Evolutionary conservation across 2,888 invertebrate genomes (phyloP).

Genomic region (Volucella bombylans): DNA sequence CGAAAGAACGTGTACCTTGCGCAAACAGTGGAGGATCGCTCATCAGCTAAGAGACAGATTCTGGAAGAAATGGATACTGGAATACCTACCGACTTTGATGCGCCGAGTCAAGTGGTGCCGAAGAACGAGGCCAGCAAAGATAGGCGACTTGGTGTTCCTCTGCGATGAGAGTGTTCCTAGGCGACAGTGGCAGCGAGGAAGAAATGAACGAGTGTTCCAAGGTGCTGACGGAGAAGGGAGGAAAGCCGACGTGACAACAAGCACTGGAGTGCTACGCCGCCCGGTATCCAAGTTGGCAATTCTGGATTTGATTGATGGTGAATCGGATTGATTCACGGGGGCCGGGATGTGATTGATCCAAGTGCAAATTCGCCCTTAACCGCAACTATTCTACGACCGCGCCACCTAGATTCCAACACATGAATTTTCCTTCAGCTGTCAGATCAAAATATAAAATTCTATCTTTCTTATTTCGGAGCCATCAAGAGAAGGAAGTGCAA

Average conservation of each 20-base stretch:
- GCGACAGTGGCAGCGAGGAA: constrained; percentile 51
- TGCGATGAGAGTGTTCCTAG: constrained; percentile 52
- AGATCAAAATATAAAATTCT: too few species aligned
- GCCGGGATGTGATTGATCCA: too few species aligned
- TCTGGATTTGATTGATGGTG: not conserved
- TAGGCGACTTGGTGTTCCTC: constrained; percentile 58
- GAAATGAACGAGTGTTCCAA: constrained; percentile 3
- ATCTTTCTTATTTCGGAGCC: too few species aligned
- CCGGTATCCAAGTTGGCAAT: not conserved
- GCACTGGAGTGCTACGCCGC: not conserved
- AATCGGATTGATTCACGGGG: constrained; percentile 34
- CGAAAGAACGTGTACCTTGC: too few species aligned
- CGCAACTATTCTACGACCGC: too few species aligned
- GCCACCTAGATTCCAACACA: not conserved
- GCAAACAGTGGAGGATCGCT: not conserved
- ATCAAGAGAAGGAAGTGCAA: too few species aligned
- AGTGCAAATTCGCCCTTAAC: too few species aligned
- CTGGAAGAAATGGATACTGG: constrained; percentile 54
- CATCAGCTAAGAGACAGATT: constrained; percentile 49
- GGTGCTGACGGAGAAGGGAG: constrained; percentile 45
- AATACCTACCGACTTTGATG: constrained; percentile 63
- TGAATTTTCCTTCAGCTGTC: too few species aligned
- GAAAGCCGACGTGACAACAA: constrained; percentile 31
- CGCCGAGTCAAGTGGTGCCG: constrained; percentile 56
- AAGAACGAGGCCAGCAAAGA: constrained; percentile 38